Evolutionary conservation across 2,797 vertebrate species (phyloP).

Genomic region (Neomorphus geoffroyi): DNA sequence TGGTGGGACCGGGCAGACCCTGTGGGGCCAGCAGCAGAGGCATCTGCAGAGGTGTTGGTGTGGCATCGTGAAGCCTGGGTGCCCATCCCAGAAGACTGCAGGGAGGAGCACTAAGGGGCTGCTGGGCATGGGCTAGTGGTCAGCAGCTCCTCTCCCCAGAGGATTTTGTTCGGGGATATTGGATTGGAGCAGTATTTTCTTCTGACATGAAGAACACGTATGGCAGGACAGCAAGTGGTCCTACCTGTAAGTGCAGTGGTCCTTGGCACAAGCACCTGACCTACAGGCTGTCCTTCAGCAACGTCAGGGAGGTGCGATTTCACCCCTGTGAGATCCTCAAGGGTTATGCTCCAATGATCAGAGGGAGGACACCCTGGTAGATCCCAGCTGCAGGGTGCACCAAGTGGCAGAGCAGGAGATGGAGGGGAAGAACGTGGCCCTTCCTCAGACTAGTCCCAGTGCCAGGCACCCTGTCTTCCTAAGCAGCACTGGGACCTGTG

Average conservation of each 20-base stretch:
- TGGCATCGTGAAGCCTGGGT: fast-evolving
- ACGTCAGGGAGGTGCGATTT: fast-evolving
- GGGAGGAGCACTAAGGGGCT: fast-evolving
- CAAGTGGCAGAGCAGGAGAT: not conserved
- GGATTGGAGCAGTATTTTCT: fast-evolving
- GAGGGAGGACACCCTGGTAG: not conserved
- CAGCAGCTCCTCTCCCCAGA: not conserved
- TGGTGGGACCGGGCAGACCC: not conserved
- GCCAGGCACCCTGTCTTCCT: not conserved
- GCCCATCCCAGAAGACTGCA: no score
- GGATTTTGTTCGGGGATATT: fast-evolving
- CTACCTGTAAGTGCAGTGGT: not conserved
- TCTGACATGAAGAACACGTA: fast-evolving
- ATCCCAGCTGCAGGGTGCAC: no score
- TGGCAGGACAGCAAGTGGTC: fast-evolving
- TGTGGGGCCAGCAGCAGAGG: fast-evolving
- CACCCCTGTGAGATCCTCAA: not conserved
- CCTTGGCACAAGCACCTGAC: not conserved
- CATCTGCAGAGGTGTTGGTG: no score
- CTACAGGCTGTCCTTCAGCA: not conserved
- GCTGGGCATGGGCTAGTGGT: fast-evolving
- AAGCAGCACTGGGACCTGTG: not conserved
- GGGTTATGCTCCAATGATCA: not conserved
- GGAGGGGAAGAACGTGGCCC: fast-evolving
- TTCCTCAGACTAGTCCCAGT: not conserved